Base-by-base conservation (phyloP, 2,797 vertebrate genomes). In the Chelmon rostratus region DNA sequence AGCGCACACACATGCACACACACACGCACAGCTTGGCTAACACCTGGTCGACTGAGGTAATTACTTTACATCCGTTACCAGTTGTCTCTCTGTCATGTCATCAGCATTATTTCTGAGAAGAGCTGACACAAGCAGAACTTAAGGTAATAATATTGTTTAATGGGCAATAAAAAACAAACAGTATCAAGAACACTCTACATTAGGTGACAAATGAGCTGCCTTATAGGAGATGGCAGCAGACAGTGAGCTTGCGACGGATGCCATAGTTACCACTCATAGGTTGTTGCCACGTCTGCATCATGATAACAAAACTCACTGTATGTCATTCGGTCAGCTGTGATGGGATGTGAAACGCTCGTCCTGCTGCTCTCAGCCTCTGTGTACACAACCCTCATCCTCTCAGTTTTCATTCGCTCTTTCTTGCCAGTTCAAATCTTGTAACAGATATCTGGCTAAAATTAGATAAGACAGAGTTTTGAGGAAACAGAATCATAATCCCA, bases 121-220 rank as follows among this genome's bases (percentile, higher is more conserved):
- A 75, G 90, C 90, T 92, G 91, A 91, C 89, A 80, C 79, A 81
- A 88, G 85, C 89, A 91, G 62, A 85, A 89, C 42, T 56, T 57
- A 33, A 65, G 77, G 73, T 91, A 85, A 88, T 91, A 78, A 89
- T 89, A 84, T 79, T 81, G 78, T 92, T 90, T 91, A 92, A 92
- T 89, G 70, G 78, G 54, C 82, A 86, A 84, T 91, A 88, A 92
- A 92, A 81, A 90, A 86, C 77, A 87, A 88, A 87, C 74, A 63
- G 21, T 84, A 88, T 88, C 68, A 82, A 82, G 68, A 89, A 81
- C 46, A 79, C 58, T 58, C 71, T 73, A 70, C 79, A 88, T 87
- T 81, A 87, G 70, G 59, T 87, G 82, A 88, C 66, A 88, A 89
- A 91, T 84, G 67, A 90, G 83, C 81, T 86, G 84, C 73, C 54